phyloP scores from a whole-genome alignment of 2,797 vertebrate species.

The Phalanger gymnotis region DNA sequence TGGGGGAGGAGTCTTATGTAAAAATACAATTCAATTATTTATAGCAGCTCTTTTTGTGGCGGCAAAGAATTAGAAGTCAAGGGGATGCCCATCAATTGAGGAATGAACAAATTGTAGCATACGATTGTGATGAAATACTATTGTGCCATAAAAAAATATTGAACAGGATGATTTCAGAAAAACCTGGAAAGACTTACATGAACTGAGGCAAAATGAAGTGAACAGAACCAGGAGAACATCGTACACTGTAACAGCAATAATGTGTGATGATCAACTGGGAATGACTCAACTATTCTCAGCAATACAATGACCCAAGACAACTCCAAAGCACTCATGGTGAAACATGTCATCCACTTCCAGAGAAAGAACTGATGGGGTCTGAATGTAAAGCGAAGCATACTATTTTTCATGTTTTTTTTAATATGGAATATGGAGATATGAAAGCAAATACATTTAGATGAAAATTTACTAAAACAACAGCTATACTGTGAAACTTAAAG shows the following conservation, averaged over 20 bases:
- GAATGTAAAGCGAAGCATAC: neutral
- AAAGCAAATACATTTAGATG: neutral
- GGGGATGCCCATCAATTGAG: neutral
- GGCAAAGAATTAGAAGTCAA: neutral
- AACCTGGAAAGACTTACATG: neutral
- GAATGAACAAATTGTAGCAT: neutral
- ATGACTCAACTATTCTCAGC: neutral
- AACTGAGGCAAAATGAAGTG: neutral
- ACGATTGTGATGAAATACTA: neutral
- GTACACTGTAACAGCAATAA: neutral
- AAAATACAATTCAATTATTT: neutral
- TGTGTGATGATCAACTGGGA: neutral
- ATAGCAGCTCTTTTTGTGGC: neutral
- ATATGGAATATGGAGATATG: conserved; percentile 5
- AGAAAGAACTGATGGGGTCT: neutral
- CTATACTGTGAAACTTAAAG: conserved; percentile 6
- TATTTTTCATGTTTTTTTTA: neutral
- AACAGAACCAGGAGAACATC: neutral
- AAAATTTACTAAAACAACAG: conserved; percentile 11
- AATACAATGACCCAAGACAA: neutral
- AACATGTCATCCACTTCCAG: neutral
- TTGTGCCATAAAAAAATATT: neutral
- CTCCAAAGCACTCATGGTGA: neutral
- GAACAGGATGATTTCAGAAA: neutral
- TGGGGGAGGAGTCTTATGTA: neutral